Base-by-base conservation (phyloP, 1,140 invertebrate genomes). In the Thrips palmi region DNA sequence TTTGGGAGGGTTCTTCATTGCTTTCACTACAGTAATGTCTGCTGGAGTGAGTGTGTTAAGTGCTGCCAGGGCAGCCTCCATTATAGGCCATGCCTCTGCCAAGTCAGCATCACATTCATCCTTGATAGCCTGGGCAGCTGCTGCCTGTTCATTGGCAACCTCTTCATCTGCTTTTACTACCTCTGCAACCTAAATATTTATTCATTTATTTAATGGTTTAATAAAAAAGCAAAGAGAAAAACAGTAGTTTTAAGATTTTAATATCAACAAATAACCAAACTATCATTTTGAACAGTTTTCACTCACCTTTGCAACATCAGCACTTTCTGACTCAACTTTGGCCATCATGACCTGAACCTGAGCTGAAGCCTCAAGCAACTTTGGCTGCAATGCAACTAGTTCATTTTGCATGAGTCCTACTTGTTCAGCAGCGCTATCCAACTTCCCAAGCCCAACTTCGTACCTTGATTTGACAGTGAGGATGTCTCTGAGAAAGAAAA, bases 1-100 rank as follows among this genome's bases (percentile, higher is more conserved):
- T 50, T 77, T 74, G 0, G 93, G 92, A 2, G 94, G 94, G 64
- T 81, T 91, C 62, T 94, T 94, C 91, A 97, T 97, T 1, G 88
- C 79, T 64, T 93, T 96, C 3, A 98, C 84, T 29, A 92, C 70
- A 20, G 86, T 83, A 34, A 98, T 92, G 58, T 98, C 93, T 12
- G 76, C 66, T 3, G 77, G 73, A 25, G 89, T 96, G 3, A 97
- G 63, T 1, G 88, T 93, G 48, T 94, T 82, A 1, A 98, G 60
- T 3, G 92, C 89, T 1, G 72, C 67, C 43, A 92, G 60, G 11
- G 94, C 92, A n/a, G 74, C 65, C 51, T 91, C 80, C 34, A 97
- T 61, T 40, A 91, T 85, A 1, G 93, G 92, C 61, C 94, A 75
- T 0, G 88, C 92, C 56, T 91, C 84, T 1, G 83, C 79, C 44